Percentiles rank a stretch among this genome's conserved stretches.
These are phyloP conservation scores for Ochropleura plecta DNA, from an alignment of 2,888 invertebrate species.

Conservation along the genomic window DNA sequence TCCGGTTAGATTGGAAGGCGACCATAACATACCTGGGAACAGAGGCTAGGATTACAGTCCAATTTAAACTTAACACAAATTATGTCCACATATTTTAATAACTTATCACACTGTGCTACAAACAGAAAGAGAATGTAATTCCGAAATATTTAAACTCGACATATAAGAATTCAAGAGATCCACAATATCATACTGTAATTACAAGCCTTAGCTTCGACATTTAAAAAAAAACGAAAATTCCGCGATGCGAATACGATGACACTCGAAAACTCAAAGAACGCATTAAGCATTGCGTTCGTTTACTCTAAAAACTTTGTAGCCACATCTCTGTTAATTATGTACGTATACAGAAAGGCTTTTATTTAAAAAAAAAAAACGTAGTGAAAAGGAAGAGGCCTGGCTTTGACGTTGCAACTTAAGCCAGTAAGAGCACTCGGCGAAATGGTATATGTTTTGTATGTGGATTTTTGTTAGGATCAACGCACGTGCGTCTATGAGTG, in stretches of 20 bases:
- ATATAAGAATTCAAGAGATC: conserved; percentile 29
- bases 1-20: background rate
- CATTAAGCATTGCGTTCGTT: conserved; percentile 76
- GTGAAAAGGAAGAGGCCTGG: conserved; percentile 86
- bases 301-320: conserved; percentile 78
- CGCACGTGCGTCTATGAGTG: conserved; percentile 72
- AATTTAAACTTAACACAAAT: background rate
- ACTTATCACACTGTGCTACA: conserved; percentile 27
- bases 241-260: conserved; percentile 49
- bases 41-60: background rate
- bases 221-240: conserved; percentile 30
- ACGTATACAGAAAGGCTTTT: conserved; percentile 73
- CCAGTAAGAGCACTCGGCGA: conserved; percentile 75
- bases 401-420: conserved; percentile 86
- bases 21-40: background rate
- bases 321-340: conserved; percentile 86
- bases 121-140: background rate
- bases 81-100: conserved; percentile 14
- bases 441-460: conserved; percentile 79
- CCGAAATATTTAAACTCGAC: background rate
- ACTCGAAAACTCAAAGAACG: conserved; percentile 78
- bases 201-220: conserved; percentile 35
- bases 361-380: conserved; percentile 81
- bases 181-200: conserved; percentile 33
- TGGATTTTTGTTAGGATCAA: conserved; percentile 66